A percentile compares a stretch with the other conserved stretches of the same genome.
Conservation (phyloP, 1,140 invertebrate genomes). For the Drosophila yakuba region DNA sequence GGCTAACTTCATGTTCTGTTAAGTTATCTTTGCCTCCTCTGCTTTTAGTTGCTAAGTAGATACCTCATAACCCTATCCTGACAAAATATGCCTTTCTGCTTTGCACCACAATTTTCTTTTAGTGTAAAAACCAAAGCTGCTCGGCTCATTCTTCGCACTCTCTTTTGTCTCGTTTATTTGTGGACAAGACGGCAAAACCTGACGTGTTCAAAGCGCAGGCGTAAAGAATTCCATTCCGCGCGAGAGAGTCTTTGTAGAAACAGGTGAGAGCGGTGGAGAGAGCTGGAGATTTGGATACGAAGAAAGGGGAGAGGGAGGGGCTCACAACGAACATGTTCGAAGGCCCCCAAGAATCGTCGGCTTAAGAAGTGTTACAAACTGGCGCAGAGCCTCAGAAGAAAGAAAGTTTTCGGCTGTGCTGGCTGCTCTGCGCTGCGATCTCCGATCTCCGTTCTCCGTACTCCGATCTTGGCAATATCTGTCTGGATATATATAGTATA, state of each 20-base stretch:
- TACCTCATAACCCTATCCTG: no score
- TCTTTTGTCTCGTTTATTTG: constrained; percentile 44
- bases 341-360: constrained; percentile 33
- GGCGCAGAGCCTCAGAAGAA: constrained; percentile 68
- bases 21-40: no score
- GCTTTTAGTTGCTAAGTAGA: no score
- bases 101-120: not conserved
- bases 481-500: not conserved
- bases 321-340: constrained; percentile 53
- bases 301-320: constrained; percentile 19
- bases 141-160: constrained; percentile 4
- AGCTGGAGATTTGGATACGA: not conserved
- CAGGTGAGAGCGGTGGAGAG: constrained; percentile 41
- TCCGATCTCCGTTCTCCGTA: constrained; percentile 21
- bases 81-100: no score
- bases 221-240: constrained; percentile 66
- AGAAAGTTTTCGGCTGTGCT: constrained; percentile 80
- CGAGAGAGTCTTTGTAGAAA: constrained; percentile 8
- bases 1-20: no score
- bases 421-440: constrained; percentile 53
- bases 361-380: constrained; percentile 83
- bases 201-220: constrained; percentile 75
- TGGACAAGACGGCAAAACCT: constrained; percentile 55
- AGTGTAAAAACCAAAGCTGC: constrained; percentile 9
- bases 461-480: constrained; percentile 22